phyloP scores from a whole-genome alignment of 2,888 invertebrate species.

The Drosophila recens region DNA sequence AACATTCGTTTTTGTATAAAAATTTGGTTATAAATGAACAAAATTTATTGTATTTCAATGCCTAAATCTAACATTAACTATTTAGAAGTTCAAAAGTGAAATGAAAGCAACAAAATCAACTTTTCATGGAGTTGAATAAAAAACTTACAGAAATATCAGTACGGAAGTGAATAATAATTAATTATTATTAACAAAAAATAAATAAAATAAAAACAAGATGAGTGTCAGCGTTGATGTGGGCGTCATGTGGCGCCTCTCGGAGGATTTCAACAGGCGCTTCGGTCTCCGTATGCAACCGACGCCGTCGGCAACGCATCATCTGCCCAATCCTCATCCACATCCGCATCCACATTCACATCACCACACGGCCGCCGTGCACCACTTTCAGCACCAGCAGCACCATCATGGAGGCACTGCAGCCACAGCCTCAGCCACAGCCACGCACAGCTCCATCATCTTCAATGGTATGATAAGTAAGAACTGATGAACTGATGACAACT shows the following conservation, averaged over 20 bases:
- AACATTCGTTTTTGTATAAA: too few relatives aligned
- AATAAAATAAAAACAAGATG: conserved; percentile 60
- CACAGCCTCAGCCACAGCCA: background rate
- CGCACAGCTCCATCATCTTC: conserved; percentile 77
- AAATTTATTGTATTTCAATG: too few relatives aligned
- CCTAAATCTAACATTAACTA: too few relatives aligned
- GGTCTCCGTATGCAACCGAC: conserved; percentile 85
- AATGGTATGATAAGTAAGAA: conserved; percentile 46
- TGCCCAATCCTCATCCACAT: conserved; percentile 48
- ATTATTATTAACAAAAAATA: too few relatives aligned
- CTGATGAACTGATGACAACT: background rate
- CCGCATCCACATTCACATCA: conserved; percentile 65
- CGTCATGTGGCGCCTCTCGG: conserved; percentile 86
- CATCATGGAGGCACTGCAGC: conserved; percentile 27
- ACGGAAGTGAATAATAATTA: too few relatives aligned
- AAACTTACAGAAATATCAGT: too few relatives aligned
- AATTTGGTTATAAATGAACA: too few relatives aligned
- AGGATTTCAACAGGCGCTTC: conserved; percentile 85
- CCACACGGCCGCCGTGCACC: conserved; percentile 62
- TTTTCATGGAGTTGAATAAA: too few relatives aligned
- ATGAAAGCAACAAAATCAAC: too few relatives aligned
- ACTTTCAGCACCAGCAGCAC: conserved; percentile 63
- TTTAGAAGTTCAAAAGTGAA: too few relatives aligned
- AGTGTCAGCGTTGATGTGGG: conserved; percentile 86
- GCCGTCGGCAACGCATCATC: conserved; percentile 75